Base-by-base conservation (phyloP, 2,888 invertebrate genomes). In the Phrixothrix hirtus region DNA sequence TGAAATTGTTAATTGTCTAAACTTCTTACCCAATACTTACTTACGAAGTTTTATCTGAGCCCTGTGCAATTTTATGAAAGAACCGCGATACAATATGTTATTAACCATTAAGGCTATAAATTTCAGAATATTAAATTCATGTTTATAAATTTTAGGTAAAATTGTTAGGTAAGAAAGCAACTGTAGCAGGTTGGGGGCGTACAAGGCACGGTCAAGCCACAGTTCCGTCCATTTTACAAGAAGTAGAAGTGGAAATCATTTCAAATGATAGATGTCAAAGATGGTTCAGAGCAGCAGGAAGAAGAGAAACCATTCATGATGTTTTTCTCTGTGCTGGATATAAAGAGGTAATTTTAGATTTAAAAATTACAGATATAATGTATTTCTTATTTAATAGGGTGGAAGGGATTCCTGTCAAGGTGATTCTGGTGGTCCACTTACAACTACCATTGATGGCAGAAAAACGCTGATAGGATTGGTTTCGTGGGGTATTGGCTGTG, bases 291-390 rank as follows among this genome's bases (percentile, higher is more conserved):
- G 89, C 92, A 1, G 94, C 94, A 0, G 95, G 94, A 0, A 77
- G 95, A 25, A 77, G 92, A 41, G 95, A 95, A 74, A 89, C 88
- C n/a, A 95, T 95, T 55, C 93, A 94, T 64, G 92, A 94, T 64
- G 94, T 95, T 1, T 94, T 94, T 72, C 77, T 95, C 0, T 95
- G 95, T 70, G 95, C 95, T 1, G 95, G 95, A 1, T 95, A 93
- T 66, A 94, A 94, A 73, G 92, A 93, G 77, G 92, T 90, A 63
- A 81, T 27, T 35, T 27, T 16, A 17, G 16, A 14, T 29, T 29
- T 10, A 9, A 39, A 10, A 27, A 9, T 9, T 21, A n/a, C n/a
- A 12, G 35, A 17, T 9, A 2, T 30, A 10, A 17, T 29, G 17
- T 34, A 14, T 16, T 25, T 12, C 31, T 26, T n/a, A n/a, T 15